These are phyloP conservation scores for Falco novaeseelandiae DNA, from an alignment of 2,797 vertebrate genomes.

Conservation along the genomic window DNA sequence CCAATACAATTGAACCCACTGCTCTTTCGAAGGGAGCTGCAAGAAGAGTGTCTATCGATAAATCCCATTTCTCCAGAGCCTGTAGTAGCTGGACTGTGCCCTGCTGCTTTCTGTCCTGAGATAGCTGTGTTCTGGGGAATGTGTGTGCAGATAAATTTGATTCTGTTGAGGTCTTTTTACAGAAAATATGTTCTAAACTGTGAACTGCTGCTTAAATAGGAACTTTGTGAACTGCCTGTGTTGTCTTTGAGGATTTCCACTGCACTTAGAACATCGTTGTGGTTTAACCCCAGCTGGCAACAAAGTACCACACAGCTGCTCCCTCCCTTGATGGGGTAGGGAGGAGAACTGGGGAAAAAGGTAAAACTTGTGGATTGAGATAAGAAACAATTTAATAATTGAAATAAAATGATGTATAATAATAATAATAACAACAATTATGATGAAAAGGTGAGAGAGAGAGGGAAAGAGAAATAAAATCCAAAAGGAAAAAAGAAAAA, in stretches of 20 bases:
- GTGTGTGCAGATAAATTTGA: not conserved
- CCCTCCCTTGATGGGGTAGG: no score
- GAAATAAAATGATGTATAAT: no score
- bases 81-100: not conserved
- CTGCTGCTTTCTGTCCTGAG: not conserved
- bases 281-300: no score
- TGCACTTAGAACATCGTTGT: not conserved
- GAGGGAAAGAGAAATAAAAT: no score
- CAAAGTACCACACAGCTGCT: no score
- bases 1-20: accelerated
- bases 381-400: no score
- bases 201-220: not conserved
- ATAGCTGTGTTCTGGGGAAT: not conserved
- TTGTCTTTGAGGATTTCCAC: not conserved
- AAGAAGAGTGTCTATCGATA: not conserved
- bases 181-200: not conserved
- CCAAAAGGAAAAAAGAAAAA: no score
- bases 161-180: not conserved
- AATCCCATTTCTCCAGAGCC: not conserved
- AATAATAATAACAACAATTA: no score
- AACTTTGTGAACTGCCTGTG: not conserved
- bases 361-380: no score
- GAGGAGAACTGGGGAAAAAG: no score
- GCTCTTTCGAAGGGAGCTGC: not conserved
- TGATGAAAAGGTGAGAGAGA: no score